Conservation (phyloP, 2,888 invertebrate genomes). For the Synergus itoensis region DNA sequence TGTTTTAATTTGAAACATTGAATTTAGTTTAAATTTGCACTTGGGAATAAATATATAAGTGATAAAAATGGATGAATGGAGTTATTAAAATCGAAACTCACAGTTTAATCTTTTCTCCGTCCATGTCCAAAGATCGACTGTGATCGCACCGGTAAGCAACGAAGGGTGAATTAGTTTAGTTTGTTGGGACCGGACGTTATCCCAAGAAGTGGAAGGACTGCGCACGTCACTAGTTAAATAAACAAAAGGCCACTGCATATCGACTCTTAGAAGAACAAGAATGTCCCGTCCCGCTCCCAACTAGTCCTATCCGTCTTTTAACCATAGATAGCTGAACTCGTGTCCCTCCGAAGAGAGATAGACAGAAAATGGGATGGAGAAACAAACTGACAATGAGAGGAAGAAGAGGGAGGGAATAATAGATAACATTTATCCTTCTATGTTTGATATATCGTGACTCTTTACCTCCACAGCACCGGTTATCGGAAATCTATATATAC, state of each 20-base stretch:
- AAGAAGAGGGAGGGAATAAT: conserved; percentile 51
- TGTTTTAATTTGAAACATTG: not conserved
- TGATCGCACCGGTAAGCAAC: conserved; percentile 41
- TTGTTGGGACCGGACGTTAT: conserved; percentile 46
- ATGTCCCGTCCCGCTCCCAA: conserved; percentile 55
- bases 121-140: conserved; percentile 62
- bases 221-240: conserved; percentile 69
- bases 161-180: conserved; percentile 49
- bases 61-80: not conserved
- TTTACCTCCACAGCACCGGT: conserved; percentile 18
- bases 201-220: conserved; percentile 57
- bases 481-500: conserved; percentile 12
- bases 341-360: conserved; percentile 49
- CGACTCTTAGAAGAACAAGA: conserved; percentile 58
- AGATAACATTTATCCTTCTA: conserved; percentile 56
- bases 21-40: not conserved
- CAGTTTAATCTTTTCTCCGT: conserved; percentile 73
- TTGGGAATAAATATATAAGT: not conserved
- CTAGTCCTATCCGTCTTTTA: conserved; percentile 58
- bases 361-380: conserved; percentile 11
- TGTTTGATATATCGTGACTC: conserved; percentile 36
- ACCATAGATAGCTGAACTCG: conserved; percentile 67
- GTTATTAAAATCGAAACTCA: conserved; percentile 62
- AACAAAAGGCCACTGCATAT: conserved; percentile 64
- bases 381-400: conserved; percentile 1